Percentiles rank a stretch among this genome's conserved stretches.
Evolutionary conservation across 2,888 invertebrate species (phyloP).

Genomic region (Heliconius aoede): DNA sequence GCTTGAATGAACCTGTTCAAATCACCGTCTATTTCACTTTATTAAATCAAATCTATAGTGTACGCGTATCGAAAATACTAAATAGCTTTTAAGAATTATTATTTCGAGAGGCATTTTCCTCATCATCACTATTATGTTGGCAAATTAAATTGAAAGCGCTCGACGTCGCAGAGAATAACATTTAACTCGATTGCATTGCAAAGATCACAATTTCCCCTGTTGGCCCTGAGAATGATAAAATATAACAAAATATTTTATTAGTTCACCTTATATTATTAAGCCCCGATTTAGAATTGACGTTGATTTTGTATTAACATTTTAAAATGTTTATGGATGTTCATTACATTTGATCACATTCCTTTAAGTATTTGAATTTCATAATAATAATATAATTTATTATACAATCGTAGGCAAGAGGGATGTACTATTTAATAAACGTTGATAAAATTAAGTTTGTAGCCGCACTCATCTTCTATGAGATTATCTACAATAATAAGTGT

Average conservation of each 20-base stretch:
- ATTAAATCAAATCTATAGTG: conserved; percentile 13
- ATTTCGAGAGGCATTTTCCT: conserved; percentile 38
- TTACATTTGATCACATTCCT: too few species aligned
- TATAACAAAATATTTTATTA: conserved; percentile 36
- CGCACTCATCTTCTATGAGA: too few species aligned
- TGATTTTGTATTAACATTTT: too few species aligned
- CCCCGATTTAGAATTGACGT: not conserved
- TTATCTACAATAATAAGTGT: too few species aligned
- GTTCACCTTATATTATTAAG: conserved; percentile 12
- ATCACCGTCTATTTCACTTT: conserved; percentile 9
- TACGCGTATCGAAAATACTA: not conserved
- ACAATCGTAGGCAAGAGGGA: too few species aligned
- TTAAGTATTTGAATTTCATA: too few species aligned
- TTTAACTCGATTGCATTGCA: conserved; percentile 79
- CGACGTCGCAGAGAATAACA: conserved; percentile 76
- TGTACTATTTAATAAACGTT: too few species aligned
- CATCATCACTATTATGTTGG: conserved; percentile 73
- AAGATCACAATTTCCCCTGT: conserved; percentile 74
- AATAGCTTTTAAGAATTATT: conserved; percentile 30
- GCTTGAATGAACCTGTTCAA: conserved; percentile 46
- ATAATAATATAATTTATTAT: too few species aligned
- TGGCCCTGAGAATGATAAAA: conserved; percentile 47
- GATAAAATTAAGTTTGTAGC: too few species aligned
- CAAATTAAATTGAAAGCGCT: conserved; percentile 80
- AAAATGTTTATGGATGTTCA: too few species aligned